Base-by-base conservation (phyloP, 2,888 invertebrate genomes). In the Globia sparganii region DNA sequence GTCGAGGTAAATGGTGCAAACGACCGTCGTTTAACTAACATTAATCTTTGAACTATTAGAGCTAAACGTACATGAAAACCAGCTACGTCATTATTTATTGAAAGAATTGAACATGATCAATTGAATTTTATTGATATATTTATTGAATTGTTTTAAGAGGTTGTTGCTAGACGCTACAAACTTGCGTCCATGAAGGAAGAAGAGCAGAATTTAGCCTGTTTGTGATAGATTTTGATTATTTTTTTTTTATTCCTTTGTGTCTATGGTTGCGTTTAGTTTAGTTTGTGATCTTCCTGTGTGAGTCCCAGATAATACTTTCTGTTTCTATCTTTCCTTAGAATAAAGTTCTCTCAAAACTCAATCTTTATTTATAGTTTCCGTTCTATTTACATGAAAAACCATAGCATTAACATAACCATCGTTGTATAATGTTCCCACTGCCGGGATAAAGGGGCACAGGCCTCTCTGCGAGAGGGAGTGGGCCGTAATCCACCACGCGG, bases 31-130 rank as follows among this genome's bases (percentile, higher is more conserved):
- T 79, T 74, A 72, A 31, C 18, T 64, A 46, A 59, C 37, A 73
- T 84, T 84, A 74, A 67, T 84, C 65, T 71, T 81, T 65, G 40
- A 81, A 49, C 49, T 49, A 43, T 80, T 34, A 59, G 46, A 59
- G 53, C 21, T 64, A 5, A 40, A 64, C 25, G 31, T 31, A 62
- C 59, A 69, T 37, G 61, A 13, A 37, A 59, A 80, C 4, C 28
- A 34, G 1, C 15, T 43, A 28, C 25, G 21, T 53, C 18, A 49
- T 61, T 56, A 21, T 81, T 74, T 81, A 74, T 49, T 75, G n/a
- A 53, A 62, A 34, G 13, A 25, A 18, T 66, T 37, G 37, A 59
- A 59, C 28, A 65, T 61, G 31, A 76, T 9, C 6, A 43, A 31
- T 31, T 71, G 11, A 28, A 0, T 34, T 25, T 37, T 28, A 28